Conservation (phyloP, 2,888 invertebrate species). For the Volucella inflata region DNA sequence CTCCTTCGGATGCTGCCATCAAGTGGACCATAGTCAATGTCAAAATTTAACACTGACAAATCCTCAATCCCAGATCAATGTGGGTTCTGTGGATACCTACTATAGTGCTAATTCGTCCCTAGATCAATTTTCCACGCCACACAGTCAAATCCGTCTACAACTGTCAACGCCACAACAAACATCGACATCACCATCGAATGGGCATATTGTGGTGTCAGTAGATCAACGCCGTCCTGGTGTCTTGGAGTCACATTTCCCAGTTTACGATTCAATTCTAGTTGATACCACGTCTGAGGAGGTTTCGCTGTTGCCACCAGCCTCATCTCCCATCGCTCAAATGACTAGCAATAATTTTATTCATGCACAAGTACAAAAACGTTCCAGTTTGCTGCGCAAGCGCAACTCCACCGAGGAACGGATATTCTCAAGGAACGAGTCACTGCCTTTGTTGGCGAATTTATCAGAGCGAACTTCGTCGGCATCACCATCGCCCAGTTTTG, state of each 20-base stretch:
- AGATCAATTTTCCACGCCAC: conserved; percentile 79
- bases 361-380: conserved; percentile 74
- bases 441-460: conserved; percentile 85
- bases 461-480: conserved; percentile 82
- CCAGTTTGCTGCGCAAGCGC: conserved; percentile 80
- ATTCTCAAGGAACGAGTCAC: conserved; percentile 84
- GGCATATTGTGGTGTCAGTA: conserved; percentile 36
- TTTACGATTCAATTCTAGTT: conserved; percentile 74
- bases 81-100: conserved; percentile 82
- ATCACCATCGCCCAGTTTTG: conserved; percentile 84
- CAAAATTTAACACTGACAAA: conserved; percentile 32
- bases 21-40: conserved; percentile 79
- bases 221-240: conserved; percentile 80
- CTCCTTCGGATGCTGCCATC: conserved; percentile 79
- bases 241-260: conserved; percentile 84
- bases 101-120: conserved; percentile 83
- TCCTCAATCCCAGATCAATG: conserved; percentile 73
- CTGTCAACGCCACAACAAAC: conserved; percentile 28
- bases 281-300: conserved; percentile 75
- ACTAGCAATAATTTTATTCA: conserved; percentile 68
- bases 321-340: conserved; percentile 76
- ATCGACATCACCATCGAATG: conserved; percentile 45
- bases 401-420: conserved; percentile 82
- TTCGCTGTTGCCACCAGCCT: conserved; percentile 73
- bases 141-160: conserved; percentile 67